Base-by-base conservation (phyloP, 2,888 invertebrate genomes). In the Silvanus unidentatus region DNA sequence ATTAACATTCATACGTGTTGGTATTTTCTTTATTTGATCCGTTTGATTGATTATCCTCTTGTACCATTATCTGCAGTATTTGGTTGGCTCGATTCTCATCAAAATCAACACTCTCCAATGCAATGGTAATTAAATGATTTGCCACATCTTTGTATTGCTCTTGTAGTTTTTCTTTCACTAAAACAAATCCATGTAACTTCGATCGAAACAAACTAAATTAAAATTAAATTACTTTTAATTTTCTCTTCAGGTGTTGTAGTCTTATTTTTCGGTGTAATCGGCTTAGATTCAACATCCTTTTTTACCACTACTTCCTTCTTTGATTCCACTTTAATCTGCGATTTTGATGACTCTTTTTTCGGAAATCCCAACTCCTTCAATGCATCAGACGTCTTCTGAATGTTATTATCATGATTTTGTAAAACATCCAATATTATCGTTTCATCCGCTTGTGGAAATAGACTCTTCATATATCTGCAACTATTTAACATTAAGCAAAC, bases 361-460 rank as follows among this genome's bases (percentile, higher is more conserved):
- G 75, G 77, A 66, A 88, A 92, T 0, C 94, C 94, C 80, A 91
- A 81, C 6, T 81, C 76, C 29, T 85, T 75, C 9, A 94, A 75
- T 53, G 82, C 83, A 58, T 92, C 90, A 8, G 91, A 87, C 1
- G 92, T 88, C 58, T 84, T 88, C 67, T 90, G 89, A 5, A 94
- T 92, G 70, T 92, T 93, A 68, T 92, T 92, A 60, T 94, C 93
- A 58, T 88, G 85, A 68, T 85, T 88, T 39, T 87, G 84, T 40
- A 92, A 73, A 34, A 90, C 77, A 60, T 94, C 93, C 42, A 93
- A 75, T 22, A 94, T 81, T 35, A 92, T 69, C 14, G 88, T 89
- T 69, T 93, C 93, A 61, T 94, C 93, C 0, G 88, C 92, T 71
- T 89, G 86, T 0, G 92, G 89, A 68, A 92, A 94, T 59, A 93